These are phyloP conservation scores for Herminia tarsipennalis DNA, from an alignment of 2,888 invertebrate species.

Conservation along the genomic window DNA sequence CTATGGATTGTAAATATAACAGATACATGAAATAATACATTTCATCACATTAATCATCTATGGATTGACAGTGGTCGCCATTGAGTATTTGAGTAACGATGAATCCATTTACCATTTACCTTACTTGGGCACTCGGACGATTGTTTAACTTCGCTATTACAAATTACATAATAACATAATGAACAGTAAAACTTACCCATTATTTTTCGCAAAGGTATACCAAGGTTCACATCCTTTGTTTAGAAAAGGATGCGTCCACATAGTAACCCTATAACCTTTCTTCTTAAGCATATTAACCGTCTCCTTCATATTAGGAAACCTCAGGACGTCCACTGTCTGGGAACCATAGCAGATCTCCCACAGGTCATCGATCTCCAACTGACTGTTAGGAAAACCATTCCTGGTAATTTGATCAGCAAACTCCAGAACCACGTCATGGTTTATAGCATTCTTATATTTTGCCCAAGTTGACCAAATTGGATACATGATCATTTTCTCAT, in stretches of 20 bases:
- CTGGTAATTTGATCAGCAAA: slow-evolving; percentile 82
- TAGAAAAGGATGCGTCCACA: slow-evolving; percentile 89
- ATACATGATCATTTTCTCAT: slow-evolving; percentile 81
- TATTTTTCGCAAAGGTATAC: slow-evolving; percentile 71
- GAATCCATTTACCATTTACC: too few relatives aligned
- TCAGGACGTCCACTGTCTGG: slow-evolving; percentile 73
- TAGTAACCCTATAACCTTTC: slow-evolving; percentile 84
- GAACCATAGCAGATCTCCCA: slow-evolving; percentile 89
- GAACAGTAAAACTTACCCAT: slow-evolving; percentile 65
- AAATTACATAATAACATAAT: not conserved
- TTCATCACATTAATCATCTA: too few relatives aligned
- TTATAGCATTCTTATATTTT: slow-evolving; percentile 82
- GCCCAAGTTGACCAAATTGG: slow-evolving; percentile 90
- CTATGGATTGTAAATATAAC: too few relatives aligned
- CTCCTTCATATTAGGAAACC: slow-evolving; percentile 84
- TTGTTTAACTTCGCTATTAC: too few relatives aligned
- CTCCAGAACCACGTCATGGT: slow-evolving; percentile 75
- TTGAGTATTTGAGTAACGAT: too few relatives aligned
- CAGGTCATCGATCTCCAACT: slow-evolving; percentile 88
- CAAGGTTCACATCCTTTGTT: slow-evolving; percentile 84
- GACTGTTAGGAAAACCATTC: slow-evolving; percentile 81
- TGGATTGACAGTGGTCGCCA: too few relatives aligned
- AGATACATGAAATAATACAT: too few relatives aligned
- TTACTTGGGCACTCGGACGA: too few relatives aligned
- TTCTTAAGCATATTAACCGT: slow-evolving; percentile 70